phyloP scores from a whole-genome alignment of 2,113 vertebrate genomes.

The Mesitornis unicolor region DNA sequence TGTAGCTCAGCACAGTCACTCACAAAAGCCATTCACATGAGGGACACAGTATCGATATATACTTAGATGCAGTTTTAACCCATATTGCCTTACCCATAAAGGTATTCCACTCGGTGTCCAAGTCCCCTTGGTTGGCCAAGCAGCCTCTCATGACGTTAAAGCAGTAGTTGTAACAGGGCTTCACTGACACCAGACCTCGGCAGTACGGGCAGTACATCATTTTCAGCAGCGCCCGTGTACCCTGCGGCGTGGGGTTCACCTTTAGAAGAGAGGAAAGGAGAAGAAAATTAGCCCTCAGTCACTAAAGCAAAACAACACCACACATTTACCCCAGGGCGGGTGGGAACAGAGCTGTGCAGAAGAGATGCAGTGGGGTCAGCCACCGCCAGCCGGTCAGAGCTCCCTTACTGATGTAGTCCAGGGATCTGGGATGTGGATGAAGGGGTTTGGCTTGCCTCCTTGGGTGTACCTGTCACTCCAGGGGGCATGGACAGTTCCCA shows the following conservation, averaged over 20 bases:
- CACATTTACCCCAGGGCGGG: accelerated
- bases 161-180: slow-evolving; percentile 97
- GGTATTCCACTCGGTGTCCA: slow-evolving; percentile 94
- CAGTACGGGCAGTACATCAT: slow-evolving; percentile 97
- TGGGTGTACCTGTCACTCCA: background rate
- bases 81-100: slow-evolving; percentile 86
- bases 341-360: background rate
- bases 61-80: background rate
- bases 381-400: accelerated
- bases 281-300: background rate
- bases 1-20: background rate
- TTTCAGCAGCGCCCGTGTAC: slow-evolving; percentile 86
- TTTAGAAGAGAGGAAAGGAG: slow-evolving; percentile 31
- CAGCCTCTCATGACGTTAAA: slow-evolving; percentile 96
- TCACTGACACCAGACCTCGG: slow-evolving; percentile 88
- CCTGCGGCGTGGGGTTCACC: slow-evolving; percentile 90
- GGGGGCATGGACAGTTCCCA: accelerated
- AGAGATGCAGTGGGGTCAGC: accelerated
- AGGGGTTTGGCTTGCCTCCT: background rate
- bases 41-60: accelerated
- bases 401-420: accelerated
- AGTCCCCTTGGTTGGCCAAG: slow-evolving; percentile 93
- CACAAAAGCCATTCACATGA: background rate
- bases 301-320: background rate
- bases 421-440: background rate